Conservation (phyloP, 2,113 vertebrate species). For the Australoheros scitulus region DNA sequence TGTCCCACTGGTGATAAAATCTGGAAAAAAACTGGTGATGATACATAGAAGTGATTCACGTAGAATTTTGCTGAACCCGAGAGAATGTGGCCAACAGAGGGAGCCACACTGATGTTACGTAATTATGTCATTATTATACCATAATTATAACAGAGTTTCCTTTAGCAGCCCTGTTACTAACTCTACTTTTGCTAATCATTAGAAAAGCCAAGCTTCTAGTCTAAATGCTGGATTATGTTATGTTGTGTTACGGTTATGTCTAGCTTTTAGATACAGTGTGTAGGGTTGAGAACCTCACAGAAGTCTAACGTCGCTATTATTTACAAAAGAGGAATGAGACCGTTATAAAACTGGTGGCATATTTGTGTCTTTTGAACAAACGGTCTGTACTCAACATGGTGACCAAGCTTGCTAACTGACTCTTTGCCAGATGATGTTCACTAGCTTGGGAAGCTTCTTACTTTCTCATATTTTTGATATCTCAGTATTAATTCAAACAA, state of each 20-base stretch:
- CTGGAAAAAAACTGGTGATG: not conserved
- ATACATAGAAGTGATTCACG: not conserved
- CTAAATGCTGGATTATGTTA: not conserved
- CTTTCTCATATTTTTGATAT: not conserved
- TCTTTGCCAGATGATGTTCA: not conserved
- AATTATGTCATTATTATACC: not conserved
- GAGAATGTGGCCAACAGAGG: not conserved
- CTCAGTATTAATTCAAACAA: not conserved
- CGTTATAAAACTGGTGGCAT: not conserved
- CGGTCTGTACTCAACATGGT: not conserved
- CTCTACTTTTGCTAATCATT: not conserved
- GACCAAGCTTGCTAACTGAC: not conserved
- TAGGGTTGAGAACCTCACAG: not conserved
- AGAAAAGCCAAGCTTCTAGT: not conserved
- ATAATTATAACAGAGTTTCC: not conserved
- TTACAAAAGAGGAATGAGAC: not conserved
- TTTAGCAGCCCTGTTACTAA: not conserved
- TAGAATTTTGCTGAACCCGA: not conserved
- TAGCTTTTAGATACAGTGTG: not conserved
- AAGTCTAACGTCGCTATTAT: not conserved
- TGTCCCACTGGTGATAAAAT: not conserved
- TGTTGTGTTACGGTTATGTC: too few relatives aligned
- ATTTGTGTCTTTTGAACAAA: not conserved
- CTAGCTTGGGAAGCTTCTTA: not conserved
- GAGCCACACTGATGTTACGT: not conserved